A percentile compares a stretch with the other conserved stretches of the same genome.
Evolutionary conservation across 2,113 vertebrate genomes (phyloP).

Genomic region (Stigmatopora argus): DNA sequence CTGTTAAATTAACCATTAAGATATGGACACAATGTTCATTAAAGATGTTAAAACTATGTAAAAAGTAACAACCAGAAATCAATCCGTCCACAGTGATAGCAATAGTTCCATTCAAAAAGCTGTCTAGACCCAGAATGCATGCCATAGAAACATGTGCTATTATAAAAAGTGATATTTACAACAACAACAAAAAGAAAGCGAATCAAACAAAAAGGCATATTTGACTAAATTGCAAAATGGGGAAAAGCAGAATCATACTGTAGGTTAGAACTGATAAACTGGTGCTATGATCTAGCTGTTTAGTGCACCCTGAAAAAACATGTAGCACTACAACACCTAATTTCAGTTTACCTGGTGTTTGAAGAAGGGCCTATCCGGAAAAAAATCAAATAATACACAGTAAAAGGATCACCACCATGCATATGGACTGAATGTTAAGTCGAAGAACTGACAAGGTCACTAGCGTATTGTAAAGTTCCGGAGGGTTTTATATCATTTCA

Average conservation of each 20-base stretch:
- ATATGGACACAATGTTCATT: not conserved
- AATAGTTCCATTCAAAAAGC: not conserved
- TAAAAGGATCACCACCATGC: too few species aligned
- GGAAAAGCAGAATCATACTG: not conserved
- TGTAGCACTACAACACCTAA: not conserved
- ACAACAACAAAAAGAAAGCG: not conserved
- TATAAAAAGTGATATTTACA: not conserved
- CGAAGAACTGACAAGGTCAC: too few species aligned
- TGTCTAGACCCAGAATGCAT: not conserved
- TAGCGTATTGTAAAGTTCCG: too few species aligned
- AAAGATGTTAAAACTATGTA: not conserved
- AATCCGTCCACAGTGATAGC: not conserved
- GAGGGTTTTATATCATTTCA: too few species aligned
- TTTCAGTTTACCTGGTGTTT: too few species aligned
- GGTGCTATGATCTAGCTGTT: not conserved
- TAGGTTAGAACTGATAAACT: not conserved
- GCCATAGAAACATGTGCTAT: not conserved
- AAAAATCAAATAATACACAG: too few species aligned
- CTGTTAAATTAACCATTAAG: constrained; percentile 13
- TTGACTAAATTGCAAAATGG: not conserved
- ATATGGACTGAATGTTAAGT: too few species aligned
- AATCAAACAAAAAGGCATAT: not conserved
- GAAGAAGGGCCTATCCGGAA: too few species aligned
- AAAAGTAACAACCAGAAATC: not conserved
- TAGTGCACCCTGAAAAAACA: not conserved